Evolutionary conservation across 2,888 invertebrate genomes (phyloP).

Genomic region (Crioceris asparagi): DNA sequence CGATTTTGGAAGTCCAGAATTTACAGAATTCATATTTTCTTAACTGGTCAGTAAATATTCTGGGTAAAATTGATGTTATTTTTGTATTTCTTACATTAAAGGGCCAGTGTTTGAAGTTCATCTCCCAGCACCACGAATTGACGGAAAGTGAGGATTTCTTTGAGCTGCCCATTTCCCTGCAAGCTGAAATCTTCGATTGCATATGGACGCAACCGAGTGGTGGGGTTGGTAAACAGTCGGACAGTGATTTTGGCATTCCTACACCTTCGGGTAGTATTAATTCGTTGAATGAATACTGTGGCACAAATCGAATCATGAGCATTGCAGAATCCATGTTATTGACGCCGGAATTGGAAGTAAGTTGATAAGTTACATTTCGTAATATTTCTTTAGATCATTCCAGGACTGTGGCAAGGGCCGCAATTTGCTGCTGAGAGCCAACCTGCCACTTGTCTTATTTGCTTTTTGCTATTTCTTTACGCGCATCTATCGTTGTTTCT

Average conservation of each 20-base stretch:
- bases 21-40: too few relatives aligned
- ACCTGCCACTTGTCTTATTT: too few relatives aligned
- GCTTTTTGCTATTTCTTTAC: too few relatives aligned
- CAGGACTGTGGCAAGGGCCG: too few relatives aligned
- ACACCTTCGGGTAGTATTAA: conserved; percentile 5
- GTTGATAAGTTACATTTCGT: too few relatives aligned
- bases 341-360: conserved; percentile 5
- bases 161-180: conserved; percentile 46
- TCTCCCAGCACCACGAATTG: conserved; percentile 43
- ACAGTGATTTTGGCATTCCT: conserved; percentile 6
- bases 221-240: conserved; percentile 5
- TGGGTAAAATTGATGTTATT: too few relatives aligned
- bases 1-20: too few relatives aligned
- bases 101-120: conserved; percentile 43
- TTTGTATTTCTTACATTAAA: conserved; percentile 33
- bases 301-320: conserved; percentile 5
- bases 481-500: too few relatives aligned
- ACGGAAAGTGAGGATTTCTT: conserved; percentile 45
- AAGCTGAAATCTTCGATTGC: conserved; percentile 46
- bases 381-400: too few relatives aligned
- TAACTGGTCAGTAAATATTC: too few relatives aligned
- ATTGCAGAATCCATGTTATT: conserved; percentile 11
- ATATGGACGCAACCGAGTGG: conserved; percentile 28
- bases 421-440: too few relatives aligned
- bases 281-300: conserved; percentile 6